Base-by-base conservation (phyloP, 2,113 vertebrate genomes). In the Zingel zingel region DNA sequence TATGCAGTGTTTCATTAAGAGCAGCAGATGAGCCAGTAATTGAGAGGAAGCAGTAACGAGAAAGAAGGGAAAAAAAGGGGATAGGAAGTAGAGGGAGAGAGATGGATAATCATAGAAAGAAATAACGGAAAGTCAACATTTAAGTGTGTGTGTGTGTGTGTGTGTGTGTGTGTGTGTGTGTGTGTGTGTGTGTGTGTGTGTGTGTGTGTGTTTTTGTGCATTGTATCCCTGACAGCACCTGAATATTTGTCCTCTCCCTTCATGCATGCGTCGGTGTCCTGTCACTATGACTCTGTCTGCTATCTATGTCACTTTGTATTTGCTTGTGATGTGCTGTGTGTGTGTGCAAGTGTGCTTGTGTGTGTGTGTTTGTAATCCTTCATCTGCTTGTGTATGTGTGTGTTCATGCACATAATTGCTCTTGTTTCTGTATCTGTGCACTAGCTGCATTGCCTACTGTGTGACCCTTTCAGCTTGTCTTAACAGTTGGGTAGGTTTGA, bases 1-100 rank as follows among this genome's bases (percentile, higher is more conserved):
- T 89, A 92, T 93, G 83, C 84, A 82, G 86, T 66, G 77, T 92
- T 91, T 91, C 84, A 91, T 93, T 89, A 91, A 86, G 71, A 90
- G 79, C 66, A 85, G 87, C 66, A 84, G 83, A 93, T 91, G 87
- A 90, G 79, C 77, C 82, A 65, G 85, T 86, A 84, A 86, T 84
- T 71, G 81, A 84, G 73, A 75, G 43, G 80, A 81, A 76, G 77
- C 36, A 74, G 48, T 8, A 21, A 48, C 66, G 59, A 77, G 18
- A 74, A 21, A 57, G 30, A 51, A 48, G 19, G 15, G 56, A 36
- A 48, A 80, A 70, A 75, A 81, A 82, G 77, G 77, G 53, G 23
- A 75, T 50, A 77, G 79, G 66, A 86, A 75, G 79, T 45, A 84
- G 67, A 74, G 72, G 62, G 62, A 87, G 56, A 84, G 59, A 78